Evolutionary conservation across 2,888 invertebrate species (phyloP).

Genomic region (Caradrina kadenii): DNA sequence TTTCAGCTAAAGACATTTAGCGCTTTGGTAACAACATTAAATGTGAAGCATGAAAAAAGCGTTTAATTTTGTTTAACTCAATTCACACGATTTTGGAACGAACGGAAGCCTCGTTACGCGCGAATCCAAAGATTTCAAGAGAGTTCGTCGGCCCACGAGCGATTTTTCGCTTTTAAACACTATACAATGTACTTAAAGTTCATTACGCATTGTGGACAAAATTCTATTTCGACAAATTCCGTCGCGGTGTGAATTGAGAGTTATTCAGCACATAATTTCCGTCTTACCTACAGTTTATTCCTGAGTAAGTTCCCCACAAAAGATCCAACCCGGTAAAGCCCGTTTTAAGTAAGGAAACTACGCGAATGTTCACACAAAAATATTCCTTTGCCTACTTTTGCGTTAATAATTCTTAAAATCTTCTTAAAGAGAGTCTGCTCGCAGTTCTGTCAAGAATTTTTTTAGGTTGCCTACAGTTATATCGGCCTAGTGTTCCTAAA

Average conservation of each 20-base stretch:
- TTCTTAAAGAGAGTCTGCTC: not conserved
- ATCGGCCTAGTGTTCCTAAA: no score
- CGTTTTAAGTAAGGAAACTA: constrained; percentile 18
- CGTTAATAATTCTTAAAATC: constrained; percentile 12
- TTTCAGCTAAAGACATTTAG: not conserved
- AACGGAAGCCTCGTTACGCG: no score
- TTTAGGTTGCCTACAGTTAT: not conserved
- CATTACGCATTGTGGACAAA: no score
- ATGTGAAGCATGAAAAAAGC: not conserved
- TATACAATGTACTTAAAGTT: no score
- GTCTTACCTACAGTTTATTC: not conserved
- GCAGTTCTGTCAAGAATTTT: not conserved
- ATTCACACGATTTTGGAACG: no score
- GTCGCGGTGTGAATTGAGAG: no score
- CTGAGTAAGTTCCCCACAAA: constrained; percentile 17
- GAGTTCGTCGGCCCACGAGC: no score
- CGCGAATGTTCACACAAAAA: constrained; percentile 6
- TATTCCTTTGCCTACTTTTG: constrained; percentile 29
- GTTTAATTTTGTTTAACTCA: no score
- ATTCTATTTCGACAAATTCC: no score
- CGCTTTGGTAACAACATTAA: not conserved
- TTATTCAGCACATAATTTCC: not conserved
- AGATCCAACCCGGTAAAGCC: not conserved
- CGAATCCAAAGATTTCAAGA: no score
- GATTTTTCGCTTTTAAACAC: no score